Base-by-base conservation (phyloP, 2,888 invertebrate species). In the Cantharis rustica region DNA sequence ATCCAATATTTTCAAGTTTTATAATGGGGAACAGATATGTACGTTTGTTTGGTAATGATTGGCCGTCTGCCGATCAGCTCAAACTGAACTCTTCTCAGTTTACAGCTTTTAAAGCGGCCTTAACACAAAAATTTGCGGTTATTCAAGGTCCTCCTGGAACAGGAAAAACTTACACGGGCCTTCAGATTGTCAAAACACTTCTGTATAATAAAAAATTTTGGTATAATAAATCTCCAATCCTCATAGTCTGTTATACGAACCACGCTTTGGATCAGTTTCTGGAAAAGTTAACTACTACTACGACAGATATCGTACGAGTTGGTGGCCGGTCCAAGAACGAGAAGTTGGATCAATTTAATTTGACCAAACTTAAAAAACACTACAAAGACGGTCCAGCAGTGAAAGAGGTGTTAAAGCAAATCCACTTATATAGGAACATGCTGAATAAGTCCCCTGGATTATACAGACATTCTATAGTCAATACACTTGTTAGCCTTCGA, bases 261-360 rank as follows among this genome's bases (percentile, higher is more conserved):
- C 95, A 96, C 85, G 96, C 96, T 10, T 88, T 97, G 64, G 96
- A 96, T 88, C 95, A 96, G 85, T 96, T 96, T 85, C 87, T 96
- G 61, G 93, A 95, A 85, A 94, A 93, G 11, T 88, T 95, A 10
- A 83, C 93, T 0, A 83, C 86, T 20, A 87, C 90, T 2, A 93
- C 93, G 0, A 84, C 89, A 0, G 89, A 90, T 0, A 89, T 95
- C 75, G 88, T 95, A 1, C 90, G 95, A 75, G 89, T 95, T 75
- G 95, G 95, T 0, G 91, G 92, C 26, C 93, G 93, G 83, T 92
- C 93, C 3, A 92, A 92, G 82, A 91, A 90, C 83, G 89, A 90
- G 72, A 83, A 86, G 0, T 13, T 31, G 13, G 4, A 0, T 11
- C 10, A 13, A 3, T 31, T 31, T 4, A 27, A 10, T 27, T 27